phyloP scores from a whole-genome alignment of 2,888 invertebrate genomes.

The Nowickia ferox region DNA sequence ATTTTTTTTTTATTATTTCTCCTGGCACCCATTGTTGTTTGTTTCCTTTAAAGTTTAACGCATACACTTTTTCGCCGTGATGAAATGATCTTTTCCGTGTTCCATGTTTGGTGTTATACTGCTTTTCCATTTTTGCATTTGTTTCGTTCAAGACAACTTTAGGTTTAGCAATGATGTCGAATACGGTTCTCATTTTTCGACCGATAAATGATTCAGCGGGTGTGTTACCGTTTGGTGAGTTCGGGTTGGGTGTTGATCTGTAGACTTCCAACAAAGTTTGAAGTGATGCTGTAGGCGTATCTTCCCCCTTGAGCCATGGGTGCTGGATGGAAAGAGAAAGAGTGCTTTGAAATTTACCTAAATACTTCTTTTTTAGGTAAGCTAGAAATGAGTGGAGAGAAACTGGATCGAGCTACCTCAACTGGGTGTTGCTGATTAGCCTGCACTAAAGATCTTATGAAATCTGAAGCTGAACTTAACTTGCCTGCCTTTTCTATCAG shows the following conservation, averaged over 20 bases:
- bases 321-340: too few species aligned
- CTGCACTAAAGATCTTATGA: too few species aligned
- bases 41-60: conserved; percentile 31
- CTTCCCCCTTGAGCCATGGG: too few species aligned
- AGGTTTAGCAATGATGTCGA: background rate
- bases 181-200: background rate
- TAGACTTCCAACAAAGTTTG: conserved; percentile 32
- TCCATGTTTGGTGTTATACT: background rate
- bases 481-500: too few species aligned
- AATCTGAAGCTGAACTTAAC: too few species aligned
- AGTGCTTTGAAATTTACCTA: too few species aligned
- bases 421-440: too few species aligned
- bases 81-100: background rate
- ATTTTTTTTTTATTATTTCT: background rate
- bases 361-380: too few species aligned
- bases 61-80: conserved; percentile 27
- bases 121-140: background rate
- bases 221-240: conserved; percentile 37
- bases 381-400: too few species aligned
- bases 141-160: too few species aligned
- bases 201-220: conserved; percentile 11
- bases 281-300: background rate
- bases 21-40: conserved; percentile 17
- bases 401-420: too few species aligned
- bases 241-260: conserved; percentile 48